A percentile compares a stretch with the other conserved stretches of the same genome.
Conservation (phyloP, 2,888 invertebrate genomes). For the Drosophila merina region DNA sequence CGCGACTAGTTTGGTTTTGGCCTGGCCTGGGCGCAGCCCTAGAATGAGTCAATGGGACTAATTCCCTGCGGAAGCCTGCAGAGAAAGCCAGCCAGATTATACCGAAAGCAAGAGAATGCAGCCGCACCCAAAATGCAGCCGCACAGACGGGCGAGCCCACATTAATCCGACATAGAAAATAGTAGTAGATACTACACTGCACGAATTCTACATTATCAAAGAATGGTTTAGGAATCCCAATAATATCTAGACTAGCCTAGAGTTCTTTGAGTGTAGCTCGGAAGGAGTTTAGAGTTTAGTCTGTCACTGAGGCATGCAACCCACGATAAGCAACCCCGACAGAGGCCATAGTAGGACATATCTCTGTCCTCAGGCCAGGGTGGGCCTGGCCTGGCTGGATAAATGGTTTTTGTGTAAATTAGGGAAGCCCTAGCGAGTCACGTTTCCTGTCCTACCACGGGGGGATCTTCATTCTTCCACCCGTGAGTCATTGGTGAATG, state of each 20-base stretch:
- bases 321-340: slow-evolving; percentile 50
- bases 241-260: background rate
- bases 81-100: slow-evolving; percentile 16
- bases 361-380: slow-evolving; percentile 32
- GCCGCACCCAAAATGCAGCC: slow-evolving; percentile 17
- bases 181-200: slow-evolving; percentile 32
- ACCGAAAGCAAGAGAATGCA: slow-evolving; percentile 30
- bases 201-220: background rate
- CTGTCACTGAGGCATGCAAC: slow-evolving; percentile 41
- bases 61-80: slow-evolving; percentile 31
- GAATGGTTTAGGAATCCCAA: too few species aligned
- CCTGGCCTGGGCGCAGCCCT: slow-evolving; percentile 25
- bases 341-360: slow-evolving; percentile 48
- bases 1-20: slow-evolving; percentile 32
- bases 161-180: slow-evolving; percentile 41
- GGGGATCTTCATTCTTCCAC: slow-evolving; percentile 16
- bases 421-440: slow-evolving; percentile 48
- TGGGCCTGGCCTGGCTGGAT: slow-evolving; percentile 18
- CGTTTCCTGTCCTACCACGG: slow-evolving; percentile 31
- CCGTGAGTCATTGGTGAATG: slow-evolving; percentile 34
- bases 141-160: slow-evolving; percentile 46
- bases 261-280: background rate
- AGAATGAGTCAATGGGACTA: slow-evolving; percentile 43
- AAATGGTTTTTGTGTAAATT: slow-evolving; percentile 48
- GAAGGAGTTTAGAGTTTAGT: slow-evolving; percentile 34